Percentiles rank a stretch among this genome's conserved stretches.
These are phyloP conservation scores for Notarius quadriscutis DNA, from an alignment of 2,113 vertebrate genomes.

Conservation along the genomic window DNA sequence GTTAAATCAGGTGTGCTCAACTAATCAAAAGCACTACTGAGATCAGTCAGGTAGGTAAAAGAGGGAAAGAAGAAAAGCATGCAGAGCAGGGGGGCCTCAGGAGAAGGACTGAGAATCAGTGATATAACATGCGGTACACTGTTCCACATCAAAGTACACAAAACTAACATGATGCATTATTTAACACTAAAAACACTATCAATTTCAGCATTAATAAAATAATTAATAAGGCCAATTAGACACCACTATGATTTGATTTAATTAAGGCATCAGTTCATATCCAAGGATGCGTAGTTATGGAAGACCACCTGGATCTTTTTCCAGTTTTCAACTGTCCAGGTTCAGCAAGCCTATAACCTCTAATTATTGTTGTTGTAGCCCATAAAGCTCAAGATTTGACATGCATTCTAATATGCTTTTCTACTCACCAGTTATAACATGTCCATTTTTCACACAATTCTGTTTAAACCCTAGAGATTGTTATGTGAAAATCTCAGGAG, in stretches of 20 bases:
- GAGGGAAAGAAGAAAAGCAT: too few species aligned
- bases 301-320: neutral
- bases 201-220: neutral
- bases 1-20: too few species aligned
- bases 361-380: neutral
- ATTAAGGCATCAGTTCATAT: neutral
- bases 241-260: neutral
- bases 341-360: neutral
- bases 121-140: neutral
- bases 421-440: neutral
- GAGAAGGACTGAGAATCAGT: too few species aligned
- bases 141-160: neutral
- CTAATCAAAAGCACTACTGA: too few species aligned
- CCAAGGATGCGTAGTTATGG: neutral
- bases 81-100: too few species aligned
- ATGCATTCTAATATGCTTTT: neutral
- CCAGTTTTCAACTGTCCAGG: neutral
- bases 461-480: neutral
- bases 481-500: neutral
- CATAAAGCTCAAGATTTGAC: neutral
- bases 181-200: neutral
- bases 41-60: too few species aligned
- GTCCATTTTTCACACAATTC: neutral
- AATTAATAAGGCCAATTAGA: neutral
- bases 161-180: neutral